Percentiles rank a stretch among this genome's conserved stretches.
Evolutionary conservation across 2,888 invertebrate genomes (phyloP).

Genomic region (Leistus spinibarbis): DNA sequence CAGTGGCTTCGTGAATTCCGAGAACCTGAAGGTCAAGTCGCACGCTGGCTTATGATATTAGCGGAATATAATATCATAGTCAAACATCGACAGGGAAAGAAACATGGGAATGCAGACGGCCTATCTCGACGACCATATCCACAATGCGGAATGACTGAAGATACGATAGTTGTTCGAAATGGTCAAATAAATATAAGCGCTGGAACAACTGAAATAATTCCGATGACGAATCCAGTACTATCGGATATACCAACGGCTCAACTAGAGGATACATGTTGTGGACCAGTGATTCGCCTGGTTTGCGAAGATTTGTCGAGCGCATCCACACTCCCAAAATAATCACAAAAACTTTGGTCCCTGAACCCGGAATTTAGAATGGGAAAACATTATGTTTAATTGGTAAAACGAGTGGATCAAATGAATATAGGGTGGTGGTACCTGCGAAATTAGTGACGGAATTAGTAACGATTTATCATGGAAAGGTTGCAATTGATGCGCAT

Average conservation of each 20-base stretch:
- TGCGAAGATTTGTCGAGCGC: not conserved
- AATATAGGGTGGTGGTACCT: constrained; percentile 6
- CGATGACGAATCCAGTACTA: too few species aligned
- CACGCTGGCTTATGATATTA: constrained; percentile 18
- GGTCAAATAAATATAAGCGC: too few species aligned
- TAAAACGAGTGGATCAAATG: not conserved
- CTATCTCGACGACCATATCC: not conserved
- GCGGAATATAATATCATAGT: constrained; percentile 9
- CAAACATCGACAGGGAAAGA: constrained; percentile 1
- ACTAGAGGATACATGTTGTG: not conserved
- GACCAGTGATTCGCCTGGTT: not conserved
- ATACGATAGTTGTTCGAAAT: too few species aligned
- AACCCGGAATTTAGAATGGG: not conserved
- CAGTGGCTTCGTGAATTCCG: constrained; percentile 3
- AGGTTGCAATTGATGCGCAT: constrained; percentile 5
- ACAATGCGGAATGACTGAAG: constrained; percentile 2
- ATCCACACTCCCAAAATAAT: not conserved
- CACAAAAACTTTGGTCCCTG: not conserved
- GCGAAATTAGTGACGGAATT: not conserved
- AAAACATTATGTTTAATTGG: not conserved
- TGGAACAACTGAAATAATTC: too few species aligned
- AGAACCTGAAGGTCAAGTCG: constrained; percentile 17
- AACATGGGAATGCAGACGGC: constrained; percentile 4
- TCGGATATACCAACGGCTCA: too few species aligned
- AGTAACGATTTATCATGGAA: not conserved